Evolutionary conservation across 2,797 vertebrate species (phyloP).

Genomic region (Xyrichtys novacula): DNA sequence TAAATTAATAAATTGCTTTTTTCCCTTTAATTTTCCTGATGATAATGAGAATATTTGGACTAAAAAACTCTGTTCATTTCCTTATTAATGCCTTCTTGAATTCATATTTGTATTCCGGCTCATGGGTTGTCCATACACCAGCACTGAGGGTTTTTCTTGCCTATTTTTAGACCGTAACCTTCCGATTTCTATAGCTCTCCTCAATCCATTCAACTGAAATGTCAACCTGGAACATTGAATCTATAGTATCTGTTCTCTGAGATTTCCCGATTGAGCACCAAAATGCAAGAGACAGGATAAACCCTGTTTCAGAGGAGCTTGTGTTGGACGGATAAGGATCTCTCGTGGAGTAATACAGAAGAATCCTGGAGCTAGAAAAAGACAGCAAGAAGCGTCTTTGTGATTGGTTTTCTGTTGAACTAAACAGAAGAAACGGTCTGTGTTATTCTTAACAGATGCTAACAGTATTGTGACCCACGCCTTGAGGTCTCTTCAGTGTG

Average conservation of each 20-base stretch:
- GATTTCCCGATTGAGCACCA: slow-evolving; percentile 18
- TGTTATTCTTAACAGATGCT: neutral
- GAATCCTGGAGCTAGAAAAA: neutral
- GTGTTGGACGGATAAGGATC: neutral
- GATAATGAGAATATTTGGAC: no score
- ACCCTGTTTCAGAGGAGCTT: neutral
- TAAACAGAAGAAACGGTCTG: slow-evolving; percentile 5
- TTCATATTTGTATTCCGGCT: no score
- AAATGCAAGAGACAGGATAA: slow-evolving; percentile 8
- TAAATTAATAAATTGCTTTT: no score
- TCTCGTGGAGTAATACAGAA: neutral
- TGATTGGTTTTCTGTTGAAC: slow-evolving; percentile 3
- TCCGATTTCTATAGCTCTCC: slow-evolving; percentile 67
- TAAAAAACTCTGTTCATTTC: no score
- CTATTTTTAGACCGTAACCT: slow-evolving; percentile 75
- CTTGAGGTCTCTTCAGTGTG: neutral
- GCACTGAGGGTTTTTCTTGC: slow-evolving; percentile 24
- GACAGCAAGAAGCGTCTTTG: neutral
- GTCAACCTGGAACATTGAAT: slow-evolving; percentile 58
- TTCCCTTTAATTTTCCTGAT: no score
- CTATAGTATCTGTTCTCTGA: slow-evolving; percentile 4
- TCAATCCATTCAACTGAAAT: slow-evolving; percentile 74
- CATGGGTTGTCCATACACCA: slow-evolving; percentile 6
- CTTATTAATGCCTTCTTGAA: neutral
- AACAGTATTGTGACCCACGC: neutral